Evolutionary conservation across 2,888 invertebrate species (phyloP).

Genomic region (Agrotis exclamationis): DNA sequence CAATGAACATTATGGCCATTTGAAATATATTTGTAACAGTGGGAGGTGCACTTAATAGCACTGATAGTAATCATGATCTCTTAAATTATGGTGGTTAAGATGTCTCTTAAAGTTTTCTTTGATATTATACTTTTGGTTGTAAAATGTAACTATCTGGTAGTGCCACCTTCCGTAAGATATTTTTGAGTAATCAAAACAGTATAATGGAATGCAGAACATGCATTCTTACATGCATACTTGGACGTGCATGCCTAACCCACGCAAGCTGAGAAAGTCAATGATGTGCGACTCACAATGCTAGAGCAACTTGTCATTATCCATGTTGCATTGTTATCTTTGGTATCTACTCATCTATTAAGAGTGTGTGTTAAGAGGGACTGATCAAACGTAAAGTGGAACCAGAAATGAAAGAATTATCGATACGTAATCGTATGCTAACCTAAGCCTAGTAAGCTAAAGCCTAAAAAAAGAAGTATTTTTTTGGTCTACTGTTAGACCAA

Average conservation of each 20-base stretch:
- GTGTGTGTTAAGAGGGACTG: background rate
- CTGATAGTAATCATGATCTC: conserved; percentile 49
- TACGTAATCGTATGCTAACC: too few relatives aligned
- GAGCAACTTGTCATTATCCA: conserved; percentile 27
- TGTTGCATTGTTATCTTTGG: conserved; percentile 29
- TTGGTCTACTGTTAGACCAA: too few relatives aligned
- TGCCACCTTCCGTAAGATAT: conserved; percentile 13
- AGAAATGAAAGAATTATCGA: background rate
- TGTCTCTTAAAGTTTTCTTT: conserved; percentile 53
- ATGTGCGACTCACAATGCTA: conserved; percentile 26
- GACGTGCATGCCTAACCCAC: conserved; percentile 47
- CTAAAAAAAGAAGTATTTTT: too few relatives aligned
- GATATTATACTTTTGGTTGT: conserved; percentile 43
- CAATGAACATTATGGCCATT: conserved; percentile 70
- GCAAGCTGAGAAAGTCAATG: conserved; percentile 25
- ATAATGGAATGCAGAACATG: conserved; percentile 29
- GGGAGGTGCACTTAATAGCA: conserved; percentile 66
- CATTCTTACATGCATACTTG: conserved; percentile 26
- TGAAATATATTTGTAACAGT: conserved; percentile 72
- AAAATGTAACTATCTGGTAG: conserved; percentile 32
- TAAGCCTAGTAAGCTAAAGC: too few relatives aligned
- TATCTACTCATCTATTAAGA: conserved; percentile 5
- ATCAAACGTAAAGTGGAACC: background rate
- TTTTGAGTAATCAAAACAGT: conserved; percentile 6
- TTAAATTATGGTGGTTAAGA: conserved; percentile 51